Percentiles rank a stretch among this genome's conserved stretches.
Conservation (phyloP, 64 coral and sea anemone species). For the Montipora capricornis region DNA sequence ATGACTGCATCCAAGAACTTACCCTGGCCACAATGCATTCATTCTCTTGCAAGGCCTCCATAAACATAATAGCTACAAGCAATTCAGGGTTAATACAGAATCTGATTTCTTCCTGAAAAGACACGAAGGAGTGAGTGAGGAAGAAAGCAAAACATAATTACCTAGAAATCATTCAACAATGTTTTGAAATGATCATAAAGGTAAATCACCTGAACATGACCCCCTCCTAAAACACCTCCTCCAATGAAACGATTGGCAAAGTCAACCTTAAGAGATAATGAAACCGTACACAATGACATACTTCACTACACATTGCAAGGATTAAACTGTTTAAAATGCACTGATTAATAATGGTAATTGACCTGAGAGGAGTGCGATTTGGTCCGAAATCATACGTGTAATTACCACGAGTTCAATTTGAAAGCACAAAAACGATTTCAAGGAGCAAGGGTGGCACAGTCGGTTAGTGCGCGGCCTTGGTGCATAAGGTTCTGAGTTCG, state of each 20-base stretch:
- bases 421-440: too few species aligned
- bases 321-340: too few species aligned
- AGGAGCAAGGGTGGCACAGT: too few species aligned
- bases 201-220: constrained; percentile 34
- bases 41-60: constrained; percentile 76
- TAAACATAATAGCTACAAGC: constrained; percentile 52
- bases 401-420: too few species aligned
- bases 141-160: background rate
- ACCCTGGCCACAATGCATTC: constrained; percentile 86
- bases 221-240: constrained; percentile 23
- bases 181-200: too few species aligned
- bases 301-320: background rate
- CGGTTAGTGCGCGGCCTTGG: too few species aligned
- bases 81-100: constrained; percentile 80
- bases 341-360: too few species aligned
- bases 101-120: constrained; percentile 71
- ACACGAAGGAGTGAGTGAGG: background rate
- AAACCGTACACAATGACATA: background rate
- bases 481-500: too few species aligned
- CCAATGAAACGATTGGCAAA: constrained; percentile 52
- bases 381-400: too few species aligned
- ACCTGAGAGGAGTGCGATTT: too few species aligned
- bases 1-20: background rate
- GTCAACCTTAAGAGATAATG: constrained; percentile 25
- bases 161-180: background rate